Evolutionary conservation across 2,888 invertebrate genomes (phyloP), one percentile per base, ranked within the genome.

Genomic region (Eupelmus urozonus): DNA sequence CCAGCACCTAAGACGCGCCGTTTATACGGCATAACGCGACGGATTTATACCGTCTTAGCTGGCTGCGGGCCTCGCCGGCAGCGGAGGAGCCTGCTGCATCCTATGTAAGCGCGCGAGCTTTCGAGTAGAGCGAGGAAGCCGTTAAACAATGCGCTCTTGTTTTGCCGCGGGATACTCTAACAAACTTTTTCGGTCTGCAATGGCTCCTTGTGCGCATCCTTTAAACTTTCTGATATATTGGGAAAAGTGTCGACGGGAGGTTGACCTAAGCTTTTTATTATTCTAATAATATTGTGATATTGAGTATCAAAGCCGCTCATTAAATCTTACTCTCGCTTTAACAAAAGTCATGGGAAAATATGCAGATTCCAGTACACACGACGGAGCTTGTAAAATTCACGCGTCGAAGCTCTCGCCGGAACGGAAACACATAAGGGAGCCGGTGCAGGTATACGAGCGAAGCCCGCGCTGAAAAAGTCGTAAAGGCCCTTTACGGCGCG

Each of bases 1-100:
- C 85, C 86, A 83, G 76, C 81, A 83, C 84, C 73, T 87, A 87
- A 88, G 87, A 87, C 86, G 86, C 84, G 9, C 13, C 85, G 84
- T 82, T 83, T 83, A 81, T 81, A 66, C 71, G 62, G 53, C 65
- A 25, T 23, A 59, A 49, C 79, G 67, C 73, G 63, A 66, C 73
- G 77, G 49, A 80, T 74, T 78, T 80, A 77, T 76, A 62, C 49
- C 73, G 69, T 51, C 79, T 79, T 69, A 70, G 49, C 29, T 34
- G 20, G 53, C 16, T 4, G 13, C 1, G 45, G 45, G 0, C 18
- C 67, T 27, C 16, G n/a, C 62, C 29, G 29, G 65, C 7, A 13
- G n/a, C 4, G 11, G 51, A 4, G 11, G 42, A 7, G 13, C 27
- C 9, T n/a, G 34, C 45, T 7, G 45, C 40, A 27, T 13, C 51